Base-by-base conservation (phyloP, 2,888 invertebrate genomes). In the Ariolimax columbianus region DNA sequence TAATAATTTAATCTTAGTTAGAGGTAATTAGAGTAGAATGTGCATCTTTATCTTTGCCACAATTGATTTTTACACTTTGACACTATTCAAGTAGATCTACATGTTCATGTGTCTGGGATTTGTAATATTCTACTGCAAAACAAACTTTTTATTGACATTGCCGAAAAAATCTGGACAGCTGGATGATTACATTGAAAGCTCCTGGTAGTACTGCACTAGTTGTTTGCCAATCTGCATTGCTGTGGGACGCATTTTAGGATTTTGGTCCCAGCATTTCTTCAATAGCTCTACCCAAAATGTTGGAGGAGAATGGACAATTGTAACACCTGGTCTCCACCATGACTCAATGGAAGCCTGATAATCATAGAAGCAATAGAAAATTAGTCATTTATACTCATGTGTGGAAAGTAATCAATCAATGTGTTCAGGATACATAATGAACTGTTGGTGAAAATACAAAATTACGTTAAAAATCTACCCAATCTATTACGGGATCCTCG, bases 291-390 rank as follows among this genome's bases (percentile, higher is more conserved):
- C 51, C 90, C 89, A 91, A 14, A 88, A 85, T 0, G 88, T 86
- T 0, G 91, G 90, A 0, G 92, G 91, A 36, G 89, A 89, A 33
- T 77, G 82, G 4, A 79, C 33, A 47, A 89, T 81, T n/a, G 88
- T 88, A 47, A 91, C 77, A 23, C 90, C 89, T 3, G 92, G 92
- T 33, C 92, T 77, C 40, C 90, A 88, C 9, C 91, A 90, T 0
- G 82, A 82, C 47, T 89, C 89, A 30, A 92, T 86, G 11, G 90
- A 87, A 19, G 88, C 85, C 82, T 92, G 91, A 36, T 89, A 87
- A 51, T 6, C 19, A 1, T 87, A 86, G 11, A 19, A 55, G 23
- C 23, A 55, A 19, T 55, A 23, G 17, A 55, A 17, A 55, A 55
- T 14, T 55, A 47, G n/a, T 55, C 23, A 55, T 55, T 14, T 63